phyloP scores from a whole-genome alignment of 2,113 vertebrate species.

The Mesembrinibis cayennensis region DNA sequence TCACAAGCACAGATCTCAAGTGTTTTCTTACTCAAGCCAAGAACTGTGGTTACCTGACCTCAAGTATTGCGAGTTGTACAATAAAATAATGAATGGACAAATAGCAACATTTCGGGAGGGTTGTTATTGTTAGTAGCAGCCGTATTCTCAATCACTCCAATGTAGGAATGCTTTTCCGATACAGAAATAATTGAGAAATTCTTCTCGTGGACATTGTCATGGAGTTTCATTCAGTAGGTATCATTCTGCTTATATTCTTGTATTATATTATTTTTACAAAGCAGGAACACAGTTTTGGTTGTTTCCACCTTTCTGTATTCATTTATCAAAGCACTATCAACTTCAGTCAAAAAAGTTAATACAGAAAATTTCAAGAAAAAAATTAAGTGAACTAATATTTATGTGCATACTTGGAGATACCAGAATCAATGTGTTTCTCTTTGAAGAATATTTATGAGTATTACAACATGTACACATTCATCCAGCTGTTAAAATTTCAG shows the following conservation, averaged over 20 bases:
- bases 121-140: neutral
- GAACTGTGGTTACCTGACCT: neutral
- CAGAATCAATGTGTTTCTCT: neutral
- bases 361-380: neutral
- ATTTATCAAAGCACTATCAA: neutral
- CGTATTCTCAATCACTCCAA: neutral
- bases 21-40: neutral
- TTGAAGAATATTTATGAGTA: neutral
- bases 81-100: neutral
- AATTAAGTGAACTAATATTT: neutral
- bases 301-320: neutral
- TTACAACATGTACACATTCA: neutral
- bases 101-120: fast-evolving
- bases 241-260: neutral
- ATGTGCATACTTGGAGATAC: neutral
- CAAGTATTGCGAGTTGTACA: neutral
- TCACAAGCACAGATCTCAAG: neutral
- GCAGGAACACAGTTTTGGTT: neutral
- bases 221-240: neutral
- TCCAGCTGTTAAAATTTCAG: neutral
- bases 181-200: neutral
- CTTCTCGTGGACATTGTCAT: neutral
- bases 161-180: neutral
- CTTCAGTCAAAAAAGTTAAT: neutral
- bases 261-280: neutral